Conservation (phyloP, 2,797 vertebrate genomes). For the Heteromormyrus szaboi region DNA sequence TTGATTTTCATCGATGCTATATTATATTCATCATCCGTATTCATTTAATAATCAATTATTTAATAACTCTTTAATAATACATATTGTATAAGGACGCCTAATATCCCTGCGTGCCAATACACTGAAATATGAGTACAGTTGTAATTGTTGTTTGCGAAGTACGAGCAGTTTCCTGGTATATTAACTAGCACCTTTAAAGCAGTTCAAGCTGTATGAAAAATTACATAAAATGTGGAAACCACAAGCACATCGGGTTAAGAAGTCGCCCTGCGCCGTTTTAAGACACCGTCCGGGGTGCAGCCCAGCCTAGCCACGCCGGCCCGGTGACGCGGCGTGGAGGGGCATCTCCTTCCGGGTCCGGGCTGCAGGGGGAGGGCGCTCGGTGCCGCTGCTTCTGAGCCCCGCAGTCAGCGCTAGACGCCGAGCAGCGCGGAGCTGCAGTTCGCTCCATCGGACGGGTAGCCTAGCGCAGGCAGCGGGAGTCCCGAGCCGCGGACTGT, state of each 20-base stretch:
- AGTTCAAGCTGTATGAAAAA: neutral
- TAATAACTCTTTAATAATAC: neutral
- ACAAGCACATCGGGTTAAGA: neutral
- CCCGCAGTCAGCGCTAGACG: slow-evolving; percentile 17
- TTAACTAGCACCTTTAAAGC: neutral
- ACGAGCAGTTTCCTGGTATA: neutral
- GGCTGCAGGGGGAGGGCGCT: slow-evolving; percentile 26
- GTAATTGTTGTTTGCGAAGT: neutral
- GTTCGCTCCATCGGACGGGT: neutral
- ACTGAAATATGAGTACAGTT: neutral
- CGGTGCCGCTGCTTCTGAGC: slow-evolving; percentile 8
- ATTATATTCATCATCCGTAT: neutral
- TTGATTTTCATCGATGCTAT: neutral
- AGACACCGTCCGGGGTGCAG: neutral
- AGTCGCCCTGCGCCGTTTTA: neutral
- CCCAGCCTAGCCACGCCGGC: neutral
- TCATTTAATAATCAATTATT: neutral
- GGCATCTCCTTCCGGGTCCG: slow-evolving; percentile 25
- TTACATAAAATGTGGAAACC: neutral
- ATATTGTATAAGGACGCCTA: neutral
- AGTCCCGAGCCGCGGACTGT: slow-evolving; percentile 18
- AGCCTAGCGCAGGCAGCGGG: neutral
- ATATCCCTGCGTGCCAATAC: neutral
- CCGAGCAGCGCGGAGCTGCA: slow-evolving; percentile 20
- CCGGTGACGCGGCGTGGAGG: slow-evolving; percentile 10